A percentile compares a stretch with the other conserved stretches of the same genome.
These are phyloP conservation scores for Drosophila helvetica DNA, from an alignment of 2,888 invertebrate species.

Conservation along the genomic window DNA sequence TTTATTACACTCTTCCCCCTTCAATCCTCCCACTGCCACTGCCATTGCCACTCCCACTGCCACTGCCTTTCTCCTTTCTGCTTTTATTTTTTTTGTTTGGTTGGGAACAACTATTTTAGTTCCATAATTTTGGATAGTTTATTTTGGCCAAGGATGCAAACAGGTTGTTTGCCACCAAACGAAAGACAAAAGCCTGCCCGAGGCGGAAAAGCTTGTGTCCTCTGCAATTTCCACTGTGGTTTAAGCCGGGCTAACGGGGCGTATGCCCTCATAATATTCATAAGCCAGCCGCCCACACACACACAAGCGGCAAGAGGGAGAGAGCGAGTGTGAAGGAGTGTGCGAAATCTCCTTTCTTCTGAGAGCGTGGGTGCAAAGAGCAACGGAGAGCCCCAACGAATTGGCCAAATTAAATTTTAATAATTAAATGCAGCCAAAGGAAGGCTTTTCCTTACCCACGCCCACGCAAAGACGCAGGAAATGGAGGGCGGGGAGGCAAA, in stretches of 20 bases:
- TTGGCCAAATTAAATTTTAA: slow-evolving; percentile 78
- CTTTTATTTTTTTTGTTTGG: too few species aligned
- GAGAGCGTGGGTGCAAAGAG: slow-evolving; percentile 3
- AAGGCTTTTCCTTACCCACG: neutral
- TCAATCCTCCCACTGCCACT: neutral
- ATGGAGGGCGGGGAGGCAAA: neutral
- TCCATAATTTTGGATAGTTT: slow-evolving; percentile 19
- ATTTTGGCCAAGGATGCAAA: slow-evolving; percentile 32
- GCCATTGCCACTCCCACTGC: too few species aligned
- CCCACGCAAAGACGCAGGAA: neutral
- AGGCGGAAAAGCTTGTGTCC: neutral
- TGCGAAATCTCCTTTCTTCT: neutral
- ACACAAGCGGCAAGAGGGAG: neutral
- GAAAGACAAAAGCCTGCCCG: slow-evolving; percentile 18
- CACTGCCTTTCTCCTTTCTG: too few species aligned
- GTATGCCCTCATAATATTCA: neutral
- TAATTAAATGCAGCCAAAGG: slow-evolving; percentile 68
- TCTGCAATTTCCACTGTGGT: slow-evolving; percentile 41
- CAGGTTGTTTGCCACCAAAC: slow-evolving; percentile 38
- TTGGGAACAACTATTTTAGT: slow-evolving; percentile 31
- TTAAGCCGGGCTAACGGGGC: slow-evolving; percentile 38
- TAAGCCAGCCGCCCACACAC: neutral
- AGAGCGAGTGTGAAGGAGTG: neutral
- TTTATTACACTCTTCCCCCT: neutral
- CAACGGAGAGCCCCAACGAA: slow-evolving; percentile 37